Evolutionary conservation across 2,797 vertebrate species (phyloP), one percentile per base, ranked within the genome.

Genomic region (Benthosema pterotum): DNA sequence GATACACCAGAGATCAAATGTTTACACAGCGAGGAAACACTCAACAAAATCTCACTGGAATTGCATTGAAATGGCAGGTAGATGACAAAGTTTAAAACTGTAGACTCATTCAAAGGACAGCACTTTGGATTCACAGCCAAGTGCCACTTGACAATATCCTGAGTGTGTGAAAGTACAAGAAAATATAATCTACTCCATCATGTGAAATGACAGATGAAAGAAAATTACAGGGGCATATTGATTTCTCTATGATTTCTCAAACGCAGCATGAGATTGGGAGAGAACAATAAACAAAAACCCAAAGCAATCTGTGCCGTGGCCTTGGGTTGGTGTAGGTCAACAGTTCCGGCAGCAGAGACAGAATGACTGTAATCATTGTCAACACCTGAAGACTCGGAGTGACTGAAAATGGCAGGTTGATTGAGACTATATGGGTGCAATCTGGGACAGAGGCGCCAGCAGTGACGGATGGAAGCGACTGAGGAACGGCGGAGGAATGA

Each of bases 381-480:
- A 78, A 67, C 72, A 65, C 58, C 63, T 72, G 57, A 9, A 9
- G 32, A 75, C 66, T 56, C 62, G 63, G 55, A 72, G 68, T 53
- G 68, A 64, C 67, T 51, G 52, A 42, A 57, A n/a, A 63, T 62
- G 72, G 53, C 46, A 62, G 70, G 71, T 74, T 79, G 82, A 87
- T 78, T 82, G 81, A 83, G 68, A 72, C 3, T 17, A 12, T 42
- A 62, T 38, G 32, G 60, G 58, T 47, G 76, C 74, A 84, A 77
- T 77, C 76, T 82, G 60, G 71, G 80, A 72, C 71, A 77, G 65
- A 71, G 74, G 75, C 75, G 60, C 69, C 8, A 38, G 53, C n/a
- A 42, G 70, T 63, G 72, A 52, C 11, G 14, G 15, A 22, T 28
- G 16, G 28, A 32, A 38, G 32, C 8, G 1, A 38, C 8, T 38